Evolutionary conservation across 2,888 invertebrate species (phyloP).

Genomic region (Hipparchia semele): DNA sequence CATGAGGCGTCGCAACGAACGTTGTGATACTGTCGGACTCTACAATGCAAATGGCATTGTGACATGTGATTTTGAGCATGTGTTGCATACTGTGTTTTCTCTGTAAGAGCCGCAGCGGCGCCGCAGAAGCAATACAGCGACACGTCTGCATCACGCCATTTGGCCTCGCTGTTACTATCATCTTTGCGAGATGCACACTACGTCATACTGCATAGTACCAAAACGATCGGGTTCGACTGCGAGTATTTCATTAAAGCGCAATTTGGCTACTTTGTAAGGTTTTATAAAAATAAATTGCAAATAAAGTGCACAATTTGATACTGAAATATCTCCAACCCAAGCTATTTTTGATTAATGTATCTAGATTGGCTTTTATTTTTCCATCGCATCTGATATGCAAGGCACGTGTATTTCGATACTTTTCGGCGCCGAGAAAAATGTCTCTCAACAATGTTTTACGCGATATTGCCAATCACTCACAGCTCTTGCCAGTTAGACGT

Average conservation of each 20-base stretch:
- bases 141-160: too few relatives aligned
- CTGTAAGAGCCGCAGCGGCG: too few relatives aligned
- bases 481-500: conserved; percentile 44
- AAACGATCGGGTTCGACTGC: too few relatives aligned
- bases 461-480: conserved; percentile 50
- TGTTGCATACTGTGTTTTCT: too few relatives aligned
- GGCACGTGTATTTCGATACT: conserved; percentile 41
- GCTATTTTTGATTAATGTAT: conserved; percentile 18
- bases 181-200: not conserved
- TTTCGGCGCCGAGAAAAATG: conserved; percentile 43
- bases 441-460: conserved; percentile 46
- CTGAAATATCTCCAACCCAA: not conserved
- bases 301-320: not conserved
- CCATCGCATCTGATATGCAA: conserved; percentile 40
- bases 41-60: too few relatives aligned
- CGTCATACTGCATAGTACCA: not conserved
- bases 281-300: not conserved
- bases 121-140: too few relatives aligned
- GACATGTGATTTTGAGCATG: too few relatives aligned
- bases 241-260: not conserved
- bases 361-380: conserved; percentile 24
- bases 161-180: too few relatives aligned
- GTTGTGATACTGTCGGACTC: too few relatives aligned
- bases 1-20: too few relatives aligned
- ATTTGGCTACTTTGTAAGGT: too few relatives aligned